Base-by-base conservation (phyloP, 1,140 invertebrate species). In the Potamilus streckersoni region DNA sequence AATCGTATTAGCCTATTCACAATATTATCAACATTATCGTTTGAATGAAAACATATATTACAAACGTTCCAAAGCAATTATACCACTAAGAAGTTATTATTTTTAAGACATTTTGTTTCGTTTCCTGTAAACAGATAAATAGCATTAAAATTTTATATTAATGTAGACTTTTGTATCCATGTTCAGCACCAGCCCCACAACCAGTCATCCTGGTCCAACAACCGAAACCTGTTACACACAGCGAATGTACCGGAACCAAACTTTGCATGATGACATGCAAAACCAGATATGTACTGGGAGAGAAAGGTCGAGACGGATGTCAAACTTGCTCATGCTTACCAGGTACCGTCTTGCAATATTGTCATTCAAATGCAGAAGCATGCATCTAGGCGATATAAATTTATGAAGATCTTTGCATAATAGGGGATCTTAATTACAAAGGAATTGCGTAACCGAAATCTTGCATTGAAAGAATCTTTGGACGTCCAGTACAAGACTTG, bases 191-290 rank as follows among this genome's bases (percentile, higher is more conserved):
- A 63, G 3, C 61, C 58, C 20, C 71, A 4, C 12, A 15, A 20
- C 4, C n/a, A 13, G 63, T 27, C 27, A 2, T 13, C 61, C 6
- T 61, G 38, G 63, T 73, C 6, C 31, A 65, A 27, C 62, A 65
- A 14, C 71, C 64, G 58, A 68, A 80, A 64, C 71, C 75, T 4
- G 68, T 60, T 0, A 68, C 75, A 11, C 76, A 82, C n/a, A 31
- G 66, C 0, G 59, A 77, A 8, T 82, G 81, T 23, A 76, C 79
- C 5, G 81, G 78, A 16, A 82, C 81, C n/a, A 79, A 82, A 49
- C 69, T 82, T 0, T 82, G 81, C 58, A 82, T 80, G 81, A 74
- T 79, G 71, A 80, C 81, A 8, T 82, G 81, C 38, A 72, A 79
- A 27, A 74, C 75, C 0, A 68, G 60, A 62, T 80, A 82, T 56